phyloP scores from a whole-genome alignment of 2,113 vertebrate species.

The Otus sunia region DNA sequence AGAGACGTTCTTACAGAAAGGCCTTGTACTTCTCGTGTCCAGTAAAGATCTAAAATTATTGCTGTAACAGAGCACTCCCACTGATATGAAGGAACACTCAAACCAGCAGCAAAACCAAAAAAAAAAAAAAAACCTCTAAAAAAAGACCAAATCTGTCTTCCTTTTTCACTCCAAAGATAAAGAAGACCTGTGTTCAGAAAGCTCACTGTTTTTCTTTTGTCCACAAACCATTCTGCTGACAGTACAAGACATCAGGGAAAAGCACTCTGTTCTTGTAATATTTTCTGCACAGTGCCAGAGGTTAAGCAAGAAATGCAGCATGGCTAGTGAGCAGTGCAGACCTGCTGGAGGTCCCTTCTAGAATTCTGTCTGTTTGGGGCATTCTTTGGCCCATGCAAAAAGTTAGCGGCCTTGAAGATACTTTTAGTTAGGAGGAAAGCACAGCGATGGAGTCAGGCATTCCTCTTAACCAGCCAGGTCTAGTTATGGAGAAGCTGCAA shows the following conservation, averaged over 20 bases:
- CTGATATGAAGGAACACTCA: neutral
- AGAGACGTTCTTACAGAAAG: neutral
- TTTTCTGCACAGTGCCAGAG: neutral
- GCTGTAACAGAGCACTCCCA: neutral
- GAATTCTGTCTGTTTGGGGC: neutral
- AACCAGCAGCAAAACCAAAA: neutral
- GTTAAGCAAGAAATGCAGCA: neutral
- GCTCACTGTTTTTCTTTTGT: neutral
- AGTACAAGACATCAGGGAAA: neutral
- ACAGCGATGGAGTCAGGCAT: neutral
- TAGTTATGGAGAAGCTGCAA: neutral
- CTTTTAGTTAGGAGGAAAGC: neutral
- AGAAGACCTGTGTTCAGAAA: neutral
- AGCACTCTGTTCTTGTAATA: neutral
- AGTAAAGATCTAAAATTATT: neutral
- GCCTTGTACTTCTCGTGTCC: neutral
- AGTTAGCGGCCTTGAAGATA: neutral
- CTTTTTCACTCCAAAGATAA: neutral
- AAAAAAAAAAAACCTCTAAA: neutral
- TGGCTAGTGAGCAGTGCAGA: neutral
- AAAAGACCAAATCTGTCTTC: neutral
- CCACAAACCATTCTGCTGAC: neutral
- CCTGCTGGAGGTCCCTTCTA: neutral
- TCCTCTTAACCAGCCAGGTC: neutral
- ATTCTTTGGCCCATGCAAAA: neutral